Base-by-base conservation (phyloP, 2,888 invertebrate species). In the Choristoneura rosaceana region DNA sequence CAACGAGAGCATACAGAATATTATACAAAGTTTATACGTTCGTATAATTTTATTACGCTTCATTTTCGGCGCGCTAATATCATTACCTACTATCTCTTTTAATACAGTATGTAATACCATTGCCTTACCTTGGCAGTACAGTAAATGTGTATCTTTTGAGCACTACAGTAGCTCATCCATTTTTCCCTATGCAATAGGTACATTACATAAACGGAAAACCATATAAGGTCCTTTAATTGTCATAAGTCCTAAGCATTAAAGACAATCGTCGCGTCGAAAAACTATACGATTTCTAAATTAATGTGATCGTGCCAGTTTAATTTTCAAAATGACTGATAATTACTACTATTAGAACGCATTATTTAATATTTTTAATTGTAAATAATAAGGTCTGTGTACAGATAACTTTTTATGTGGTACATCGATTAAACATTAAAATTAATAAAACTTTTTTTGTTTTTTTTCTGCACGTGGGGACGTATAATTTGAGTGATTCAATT, bases 381-480 rank as follows among this genome's bases (percentile, higher is more conserved):
- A 50, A 58, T 52, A 60, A 43, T 63, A 60, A 75, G 74, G 52
- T 83, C 80, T 81, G 76, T 90, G 89, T 90, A 90, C 90, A 90
- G 89, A 84, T 84, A 87, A 85, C 82, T 90, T 90, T 91, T 86
- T 90, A 91, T 91, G 90, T 90, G 84, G 84, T 87, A 88, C 83
- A 89, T 90, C 85, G 87, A 89, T 89, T 88, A 86, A 86, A 88
- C 82, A 88, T 79, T 87, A 90, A 90, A 91, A 85, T 88, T 86
- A 82, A 74, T 70, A 68, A 65, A 74, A 69, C 45, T 65, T 3
- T 43, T 34, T 60, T 25, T 43, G 17, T 50, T 63, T 59, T 58
- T 41, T 34, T 15, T 47, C 47, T 50, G 8, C 12, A 34, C 34
- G 14, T 47, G 4, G 12, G 59, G 17, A 55, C 17, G 33, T 45